Conservation (phyloP, 1,140 invertebrate genomes). For the Bombus pascuorum region DNA sequence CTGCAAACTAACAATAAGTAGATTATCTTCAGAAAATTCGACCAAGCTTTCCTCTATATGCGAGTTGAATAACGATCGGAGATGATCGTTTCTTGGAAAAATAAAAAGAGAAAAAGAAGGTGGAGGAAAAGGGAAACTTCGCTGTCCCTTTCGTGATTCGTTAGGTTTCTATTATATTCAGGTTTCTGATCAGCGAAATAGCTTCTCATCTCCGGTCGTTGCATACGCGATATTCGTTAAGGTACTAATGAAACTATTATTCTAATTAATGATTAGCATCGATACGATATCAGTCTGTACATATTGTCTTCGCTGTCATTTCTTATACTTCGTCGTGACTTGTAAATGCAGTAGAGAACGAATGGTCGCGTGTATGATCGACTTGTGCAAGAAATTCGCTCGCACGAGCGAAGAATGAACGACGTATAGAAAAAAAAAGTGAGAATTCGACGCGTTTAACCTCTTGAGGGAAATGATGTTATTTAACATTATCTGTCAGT, state of each 20-base stretch:
- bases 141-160: too few relatives aligned
- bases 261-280: constrained; percentile 56
- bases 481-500: neutral
- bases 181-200: too few relatives aligned
- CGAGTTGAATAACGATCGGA: too few relatives aligned
- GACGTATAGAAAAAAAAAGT: neutral
- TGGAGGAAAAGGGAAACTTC: neutral
- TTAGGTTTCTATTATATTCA: too few relatives aligned
- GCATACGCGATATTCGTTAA: constrained; percentile 43
- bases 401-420: neutral
- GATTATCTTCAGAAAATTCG: too few relatives aligned
- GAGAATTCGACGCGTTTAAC: neutral
- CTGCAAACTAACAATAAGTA: too few relatives aligned
- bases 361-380: constrained; percentile 3
- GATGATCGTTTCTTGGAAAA: neutral
- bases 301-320: constrained; percentile 72
- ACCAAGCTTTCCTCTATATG: too few relatives aligned
- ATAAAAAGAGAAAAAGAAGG: neutral
- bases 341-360: constrained; percentile 36
- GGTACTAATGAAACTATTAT: constrained; percentile 57
- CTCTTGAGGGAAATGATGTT: neutral
- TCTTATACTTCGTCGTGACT: constrained; percentile 58
- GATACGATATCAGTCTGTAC: constrained; percentile 68
- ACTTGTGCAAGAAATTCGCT: neutral
- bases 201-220: constrained; percentile 33